A percentile compares a stretch with the other conserved stretches of the same genome.
These are phyloP conservation scores for Pseudomugil tenellus DNA, from an alignment of 2,797 vertebrate species.

Conservation along the genomic window DNA sequence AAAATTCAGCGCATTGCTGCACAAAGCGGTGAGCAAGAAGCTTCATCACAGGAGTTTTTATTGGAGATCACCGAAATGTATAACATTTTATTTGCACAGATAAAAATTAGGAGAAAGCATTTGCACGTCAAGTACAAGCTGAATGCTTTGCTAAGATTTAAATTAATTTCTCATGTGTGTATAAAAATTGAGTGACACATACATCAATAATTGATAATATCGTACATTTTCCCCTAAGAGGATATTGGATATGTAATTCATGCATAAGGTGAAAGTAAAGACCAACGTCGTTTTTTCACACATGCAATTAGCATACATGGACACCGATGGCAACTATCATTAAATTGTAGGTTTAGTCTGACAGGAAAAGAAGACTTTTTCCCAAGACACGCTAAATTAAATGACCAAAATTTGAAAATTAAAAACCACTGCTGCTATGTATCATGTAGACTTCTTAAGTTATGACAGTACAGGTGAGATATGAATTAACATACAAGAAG, in stretches of 20 bases:
- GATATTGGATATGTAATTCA: slow-evolving; percentile 22
- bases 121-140: slow-evolving; percentile 1
- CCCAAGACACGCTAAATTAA: slow-evolving; percentile 20
- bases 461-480: not conserved
- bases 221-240: slow-evolving; percentile 19
- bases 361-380: slow-evolving; percentile 13
- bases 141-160: slow-evolving; percentile 18
- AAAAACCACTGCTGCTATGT: not conserved
- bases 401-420: slow-evolving; percentile 6
- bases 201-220: slow-evolving; percentile 46
- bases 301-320: slow-evolving; percentile 50
- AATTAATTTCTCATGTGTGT: slow-evolving; percentile 15
- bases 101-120: slow-evolving; percentile 22
- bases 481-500: not conserved
- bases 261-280: slow-evolving; percentile 40
- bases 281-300: slow-evolving; percentile 49
- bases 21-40: slow-evolving; percentile 31
- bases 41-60: slow-evolving; percentile 48
- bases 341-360: slow-evolving; percentile 35
- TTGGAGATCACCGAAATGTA: slow-evolving; percentile 57
- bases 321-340: slow-evolving; percentile 46
- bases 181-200: slow-evolving; percentile 24
- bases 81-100: slow-evolving; percentile 7
- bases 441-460: not conserved
- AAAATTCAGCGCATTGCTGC: slow-evolving; percentile 26